A percentile compares a stretch with the other conserved stretches of the same genome.
Evolutionary conservation across 2,113 vertebrate genomes (phyloP).

Genomic region (Sclerurus mexicanus): DNA sequence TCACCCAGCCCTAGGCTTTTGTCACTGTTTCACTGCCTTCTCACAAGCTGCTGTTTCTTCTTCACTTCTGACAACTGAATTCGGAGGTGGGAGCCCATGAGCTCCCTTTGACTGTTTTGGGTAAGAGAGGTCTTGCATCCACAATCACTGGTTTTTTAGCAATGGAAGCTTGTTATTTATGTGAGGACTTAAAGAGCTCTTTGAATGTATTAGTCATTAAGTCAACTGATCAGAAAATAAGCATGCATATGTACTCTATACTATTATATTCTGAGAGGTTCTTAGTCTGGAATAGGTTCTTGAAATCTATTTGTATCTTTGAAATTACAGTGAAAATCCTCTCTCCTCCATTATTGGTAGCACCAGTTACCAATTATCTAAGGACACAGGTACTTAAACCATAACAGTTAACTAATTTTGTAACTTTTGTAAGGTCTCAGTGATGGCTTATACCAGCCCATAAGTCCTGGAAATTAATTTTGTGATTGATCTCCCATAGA

Average conservation of each 20-base stretch:
- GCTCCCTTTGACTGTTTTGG: not conserved
- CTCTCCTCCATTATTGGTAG: not conserved
- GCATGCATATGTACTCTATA: not conserved
- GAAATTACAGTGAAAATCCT: not conserved
- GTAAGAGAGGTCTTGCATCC: not conserved
- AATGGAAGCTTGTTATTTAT: not conserved
- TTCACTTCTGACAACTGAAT: not conserved
- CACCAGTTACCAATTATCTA: not conserved
- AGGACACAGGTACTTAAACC: not conserved
- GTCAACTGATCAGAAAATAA: not conserved
- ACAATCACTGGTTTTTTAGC: fast-evolving
- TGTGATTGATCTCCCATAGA: not conserved
- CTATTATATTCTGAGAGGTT: not conserved
- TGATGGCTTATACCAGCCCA: not conserved
- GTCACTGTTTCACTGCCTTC: not conserved
- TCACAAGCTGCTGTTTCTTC: not conserved
- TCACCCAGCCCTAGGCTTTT: not conserved
- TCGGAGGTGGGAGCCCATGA: not conserved
- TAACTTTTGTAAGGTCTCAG: not conserved
- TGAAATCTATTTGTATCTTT: not conserved
- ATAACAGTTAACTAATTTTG: not conserved
- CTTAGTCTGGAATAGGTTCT: not conserved
- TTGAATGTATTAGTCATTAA: not conserved
- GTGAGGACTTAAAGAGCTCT: not conserved
- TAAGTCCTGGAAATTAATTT: not conserved